Conservation (phyloP, 2,797 vertebrate genomes). For the Epinephelus awoara region DNA sequence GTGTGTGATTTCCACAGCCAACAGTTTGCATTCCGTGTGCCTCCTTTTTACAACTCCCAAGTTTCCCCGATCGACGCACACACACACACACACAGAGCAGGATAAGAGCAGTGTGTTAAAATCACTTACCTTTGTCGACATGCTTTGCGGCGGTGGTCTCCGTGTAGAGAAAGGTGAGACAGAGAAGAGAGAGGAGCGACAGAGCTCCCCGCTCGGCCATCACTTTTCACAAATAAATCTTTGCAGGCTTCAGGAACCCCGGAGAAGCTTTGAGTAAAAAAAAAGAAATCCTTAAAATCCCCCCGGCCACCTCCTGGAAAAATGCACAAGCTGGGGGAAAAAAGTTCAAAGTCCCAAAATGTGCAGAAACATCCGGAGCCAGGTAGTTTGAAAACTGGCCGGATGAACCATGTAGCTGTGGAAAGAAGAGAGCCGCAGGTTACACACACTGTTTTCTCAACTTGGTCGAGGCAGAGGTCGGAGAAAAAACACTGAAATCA, state of each 20-base stretch:
- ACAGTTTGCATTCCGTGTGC: constrained; percentile 32
- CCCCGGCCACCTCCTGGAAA: constrained; percentile 63
- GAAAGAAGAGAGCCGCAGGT: constrained; percentile 76
- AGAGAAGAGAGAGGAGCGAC: constrained; percentile 88
- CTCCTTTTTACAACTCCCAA: constrained; percentile 22
- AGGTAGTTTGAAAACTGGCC: constrained; percentile 78
- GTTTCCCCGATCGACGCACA: constrained; percentile 21
- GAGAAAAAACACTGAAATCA: constrained; percentile 78
- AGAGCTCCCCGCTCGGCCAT: constrained; percentile 91
- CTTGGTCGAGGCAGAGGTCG: constrained; percentile 81
- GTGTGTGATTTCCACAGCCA: constrained; percentile 26
- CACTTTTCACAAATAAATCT: constrained; percentile 86
- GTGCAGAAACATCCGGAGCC: constrained; percentile 78
- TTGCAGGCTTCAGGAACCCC: constrained; percentile 81
- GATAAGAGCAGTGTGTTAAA: neutral
- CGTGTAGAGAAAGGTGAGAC: constrained; percentile 84
- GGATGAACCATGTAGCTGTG: constrained; percentile 83
- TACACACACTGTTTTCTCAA: constrained; percentile 80
- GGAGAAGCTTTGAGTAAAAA: constrained; percentile 46
- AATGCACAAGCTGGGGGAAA: constrained; percentile 55
- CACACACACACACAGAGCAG: neutral
- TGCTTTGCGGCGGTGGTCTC: constrained; percentile 80
- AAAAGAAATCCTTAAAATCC: constrained; percentile 75
- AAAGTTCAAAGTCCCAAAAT: constrained; percentile 81
- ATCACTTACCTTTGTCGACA: constrained; percentile 86